Evolutionary conservation across 2,113 vertebrate genomes (phyloP).

Genomic region (Pardalotus punctatus): DNA sequence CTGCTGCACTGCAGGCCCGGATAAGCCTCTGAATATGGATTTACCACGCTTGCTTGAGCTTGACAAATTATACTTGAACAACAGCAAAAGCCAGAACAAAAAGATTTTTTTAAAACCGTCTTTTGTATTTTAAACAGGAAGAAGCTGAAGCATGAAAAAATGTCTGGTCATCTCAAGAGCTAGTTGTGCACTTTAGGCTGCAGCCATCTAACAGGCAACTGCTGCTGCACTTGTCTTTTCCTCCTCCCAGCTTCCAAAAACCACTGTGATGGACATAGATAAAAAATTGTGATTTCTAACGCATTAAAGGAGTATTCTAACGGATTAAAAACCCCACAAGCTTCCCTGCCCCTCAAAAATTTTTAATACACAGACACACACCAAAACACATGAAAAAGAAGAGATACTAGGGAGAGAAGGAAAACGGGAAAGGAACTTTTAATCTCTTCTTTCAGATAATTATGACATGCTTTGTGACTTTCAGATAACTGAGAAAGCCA

Average conservation of each 20-base stretch:
- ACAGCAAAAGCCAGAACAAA: neutral
- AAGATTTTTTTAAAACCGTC: neutral
- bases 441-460: neutral
- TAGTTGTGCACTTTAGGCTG: neutral
- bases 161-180: neutral
- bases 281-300: neutral
- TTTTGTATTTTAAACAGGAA: slow-evolving; percentile 15
- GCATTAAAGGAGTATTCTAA: neutral
- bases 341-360: neutral
- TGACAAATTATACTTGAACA: slow-evolving; percentile 36
- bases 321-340: neutral
- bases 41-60: slow-evolving; percentile 6
- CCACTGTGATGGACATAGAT: neutral
- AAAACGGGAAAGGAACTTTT: neutral
- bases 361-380: neutral
- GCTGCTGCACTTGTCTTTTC: neutral
- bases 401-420: neutral
- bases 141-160: neutral
- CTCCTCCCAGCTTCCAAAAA: neutral
- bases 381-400: neutral
- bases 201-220: neutral
- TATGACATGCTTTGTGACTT: neutral
- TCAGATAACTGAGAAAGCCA: neutral
- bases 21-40: neutral
- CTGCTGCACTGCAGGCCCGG: neutral